Evolutionary conservation across 2,113 vertebrate genomes (phyloP).

Genomic region (Odontesthes bonariensis): DNA sequence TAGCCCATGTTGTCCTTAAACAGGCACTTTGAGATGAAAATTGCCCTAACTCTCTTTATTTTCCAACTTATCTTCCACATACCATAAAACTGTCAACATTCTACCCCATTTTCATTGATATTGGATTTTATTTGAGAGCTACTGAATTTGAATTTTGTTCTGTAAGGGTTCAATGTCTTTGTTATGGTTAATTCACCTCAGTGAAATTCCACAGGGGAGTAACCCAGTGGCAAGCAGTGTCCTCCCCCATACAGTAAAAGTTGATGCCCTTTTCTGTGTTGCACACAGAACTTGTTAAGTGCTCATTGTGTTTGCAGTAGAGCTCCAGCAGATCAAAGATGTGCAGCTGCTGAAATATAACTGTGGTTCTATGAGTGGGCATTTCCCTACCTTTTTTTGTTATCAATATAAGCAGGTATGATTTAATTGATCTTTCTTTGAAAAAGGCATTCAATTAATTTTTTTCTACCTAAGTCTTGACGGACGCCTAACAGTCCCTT

Average conservation of each 20-base stretch:
- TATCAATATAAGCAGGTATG: background rate
- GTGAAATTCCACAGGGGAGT: slow-evolving; percentile 50
- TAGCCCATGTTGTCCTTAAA: slow-evolving; percentile 57
- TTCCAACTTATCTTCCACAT: slow-evolving; percentile 55
- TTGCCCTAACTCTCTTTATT: slow-evolving; percentile 61
- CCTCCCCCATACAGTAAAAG: slow-evolving; percentile 6
- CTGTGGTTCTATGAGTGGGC: background rate
- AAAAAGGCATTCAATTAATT: background rate
- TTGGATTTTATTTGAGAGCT: slow-evolving; percentile 65
- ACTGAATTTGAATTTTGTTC: slow-evolving; percentile 45
- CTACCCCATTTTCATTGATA: slow-evolving; percentile 64
- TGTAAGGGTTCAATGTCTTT: slow-evolving; percentile 59
- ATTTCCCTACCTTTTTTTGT: background rate
- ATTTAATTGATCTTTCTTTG: slow-evolving; percentile 6
- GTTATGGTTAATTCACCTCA: slow-evolving; percentile 58
- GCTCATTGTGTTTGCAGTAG: slow-evolving; percentile 30
- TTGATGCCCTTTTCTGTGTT: slow-evolving; percentile 10
- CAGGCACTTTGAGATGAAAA: slow-evolving; percentile 63
- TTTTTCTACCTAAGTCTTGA: slow-evolving; percentile 30
- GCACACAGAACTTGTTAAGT: slow-evolving; percentile 20
- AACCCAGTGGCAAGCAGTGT: slow-evolving; percentile 21
- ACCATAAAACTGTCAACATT: slow-evolving; percentile 71
- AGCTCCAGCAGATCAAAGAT: slow-evolving; percentile 15
- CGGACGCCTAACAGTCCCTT: slow-evolving; percentile 28
- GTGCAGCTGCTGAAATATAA: background rate